Conservation (phyloP, 2,113 vertebrate species). For the Tragelaphus imberbis region DNA sequence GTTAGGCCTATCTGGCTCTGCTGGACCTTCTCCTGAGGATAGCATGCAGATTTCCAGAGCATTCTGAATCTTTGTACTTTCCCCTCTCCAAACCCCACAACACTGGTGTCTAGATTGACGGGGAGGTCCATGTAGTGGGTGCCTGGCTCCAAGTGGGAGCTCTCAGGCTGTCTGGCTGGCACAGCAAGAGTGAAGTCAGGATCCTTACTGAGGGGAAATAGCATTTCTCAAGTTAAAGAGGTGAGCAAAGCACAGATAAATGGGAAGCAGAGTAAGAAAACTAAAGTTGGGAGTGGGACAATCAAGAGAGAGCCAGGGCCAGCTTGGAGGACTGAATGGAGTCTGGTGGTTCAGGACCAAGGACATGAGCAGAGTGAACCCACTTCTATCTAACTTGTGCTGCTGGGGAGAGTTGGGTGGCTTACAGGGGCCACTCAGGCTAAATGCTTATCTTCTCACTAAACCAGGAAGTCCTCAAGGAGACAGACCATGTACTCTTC, state of each 20-base stretch:
- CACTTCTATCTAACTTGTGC: background rate
- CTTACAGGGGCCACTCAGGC: background rate
- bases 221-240: background rate
- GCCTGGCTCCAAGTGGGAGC: accelerated
- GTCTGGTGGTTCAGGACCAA: background rate
- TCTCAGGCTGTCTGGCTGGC: background rate
- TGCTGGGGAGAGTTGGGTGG: background rate
- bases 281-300: background rate
- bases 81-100: background rate
- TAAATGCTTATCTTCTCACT: background rate
- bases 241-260: background rate
- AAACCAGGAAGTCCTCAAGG: background rate
- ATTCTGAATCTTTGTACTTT: background rate
- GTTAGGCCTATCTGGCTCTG: background rate
- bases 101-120: background rate
- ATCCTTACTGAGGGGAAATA: background rate
- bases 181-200: background rate
- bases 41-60: background rate
- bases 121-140: background rate
- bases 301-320: background rate
- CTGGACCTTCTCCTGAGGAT: background rate
- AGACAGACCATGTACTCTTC: background rate
- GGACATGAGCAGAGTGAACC: background rate
- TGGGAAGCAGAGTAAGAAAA: background rate
- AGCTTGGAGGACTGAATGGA: background rate